A percentile compares a stretch with the other conserved stretches of the same genome.
Conservation (phyloP, 2,888 invertebrate genomes). For the Melanargia galathea region DNA sequence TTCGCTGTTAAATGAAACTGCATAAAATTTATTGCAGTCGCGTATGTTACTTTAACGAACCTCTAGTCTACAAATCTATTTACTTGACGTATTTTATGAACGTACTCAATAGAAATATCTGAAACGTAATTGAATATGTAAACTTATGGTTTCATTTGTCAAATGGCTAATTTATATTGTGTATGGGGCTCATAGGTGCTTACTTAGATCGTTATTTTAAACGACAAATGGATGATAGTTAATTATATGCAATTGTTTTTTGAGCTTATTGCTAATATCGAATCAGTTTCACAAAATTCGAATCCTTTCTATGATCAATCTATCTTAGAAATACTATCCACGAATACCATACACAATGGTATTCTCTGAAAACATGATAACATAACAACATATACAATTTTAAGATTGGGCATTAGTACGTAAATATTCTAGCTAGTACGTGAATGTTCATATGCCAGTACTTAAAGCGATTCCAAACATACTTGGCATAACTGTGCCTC, state of each 20-base stretch:
- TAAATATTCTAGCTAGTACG: slow-evolving; percentile 63
- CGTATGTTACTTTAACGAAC: slow-evolving; percentile 16
- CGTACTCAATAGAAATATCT: neutral
- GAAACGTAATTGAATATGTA: neutral
- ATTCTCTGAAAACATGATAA: neutral
- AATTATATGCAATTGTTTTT: no score
- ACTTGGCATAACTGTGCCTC: slow-evolving; percentile 50
- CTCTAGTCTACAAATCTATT: slow-evolving; percentile 17
- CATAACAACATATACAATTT: neutral
- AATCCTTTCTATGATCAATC: no score
- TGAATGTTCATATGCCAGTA: slow-evolving; percentile 65
- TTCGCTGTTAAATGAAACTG: slow-evolving; percentile 28
- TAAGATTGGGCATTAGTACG: slow-evolving; percentile 56
- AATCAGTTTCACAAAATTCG: no score
- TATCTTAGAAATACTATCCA: no score
- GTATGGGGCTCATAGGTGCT: no score
- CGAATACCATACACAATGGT: no score
- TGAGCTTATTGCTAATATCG: no score
- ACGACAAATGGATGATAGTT: no score
- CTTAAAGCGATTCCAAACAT: slow-evolving; percentile 61
- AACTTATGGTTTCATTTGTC: no score
- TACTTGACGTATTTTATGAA: slow-evolving; percentile 8
- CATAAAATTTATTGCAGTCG: slow-evolving; percentile 22
- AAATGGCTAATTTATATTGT: no score
- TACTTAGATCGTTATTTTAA: no score